These are phyloP conservation scores for Gouania willdenowi DNA, from an alignment of 2,797 vertebrate species.

Conservation along the genomic window DNA sequence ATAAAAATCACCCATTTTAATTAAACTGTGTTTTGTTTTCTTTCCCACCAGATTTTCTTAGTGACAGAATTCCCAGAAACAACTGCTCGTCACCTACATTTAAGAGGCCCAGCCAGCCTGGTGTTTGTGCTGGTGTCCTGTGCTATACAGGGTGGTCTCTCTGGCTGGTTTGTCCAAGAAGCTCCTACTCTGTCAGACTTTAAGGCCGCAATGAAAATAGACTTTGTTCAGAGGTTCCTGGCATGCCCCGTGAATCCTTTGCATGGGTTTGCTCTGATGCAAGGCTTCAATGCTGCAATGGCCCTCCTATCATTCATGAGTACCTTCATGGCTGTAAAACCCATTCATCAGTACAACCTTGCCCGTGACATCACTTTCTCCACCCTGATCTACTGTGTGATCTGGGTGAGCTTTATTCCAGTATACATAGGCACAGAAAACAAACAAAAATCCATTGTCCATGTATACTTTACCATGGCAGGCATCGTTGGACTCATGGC, in stretches of 20 bases:
- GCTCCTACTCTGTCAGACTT: slow-evolving; percentile 40
- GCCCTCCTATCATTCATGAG: slow-evolving; percentile 81
- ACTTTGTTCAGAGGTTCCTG: slow-evolving; percentile 51
- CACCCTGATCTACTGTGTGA: slow-evolving; percentile 75
- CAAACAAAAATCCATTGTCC: slow-evolving; percentile 45
- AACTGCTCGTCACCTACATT: slow-evolving; percentile 47
- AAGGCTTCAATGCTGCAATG: slow-evolving; percentile 66
- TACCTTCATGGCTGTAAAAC: slow-evolving; percentile 85
- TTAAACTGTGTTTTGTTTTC: neutral
- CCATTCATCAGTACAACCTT: slow-evolving; percentile 72
- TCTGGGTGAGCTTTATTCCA: slow-evolving; percentile 83
- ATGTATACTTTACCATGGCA: slow-evolving; percentile 68
- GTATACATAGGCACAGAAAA: slow-evolving; percentile 67
- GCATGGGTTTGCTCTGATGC: slow-evolving; percentile 71
- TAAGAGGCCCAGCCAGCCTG: slow-evolving; percentile 52
- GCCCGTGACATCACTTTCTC: slow-evolving; percentile 85
- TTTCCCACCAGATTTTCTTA: slow-evolving; percentile 61
- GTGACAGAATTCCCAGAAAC: slow-evolving; percentile 72
- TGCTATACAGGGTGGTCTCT: slow-evolving; percentile 60
- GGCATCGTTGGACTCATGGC: slow-evolving; percentile 74
- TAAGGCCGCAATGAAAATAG: slow-evolving; percentile 43
- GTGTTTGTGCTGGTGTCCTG: slow-evolving; percentile 67
- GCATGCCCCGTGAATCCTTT: slow-evolving; percentile 66
- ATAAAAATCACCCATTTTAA: no score
- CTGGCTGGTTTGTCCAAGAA: slow-evolving; percentile 57